Evolutionary conservation across 2,113 vertebrate species (phyloP), one percentile per base, ranked within the genome.

Genomic region (Pelecanus crispus): DNA sequence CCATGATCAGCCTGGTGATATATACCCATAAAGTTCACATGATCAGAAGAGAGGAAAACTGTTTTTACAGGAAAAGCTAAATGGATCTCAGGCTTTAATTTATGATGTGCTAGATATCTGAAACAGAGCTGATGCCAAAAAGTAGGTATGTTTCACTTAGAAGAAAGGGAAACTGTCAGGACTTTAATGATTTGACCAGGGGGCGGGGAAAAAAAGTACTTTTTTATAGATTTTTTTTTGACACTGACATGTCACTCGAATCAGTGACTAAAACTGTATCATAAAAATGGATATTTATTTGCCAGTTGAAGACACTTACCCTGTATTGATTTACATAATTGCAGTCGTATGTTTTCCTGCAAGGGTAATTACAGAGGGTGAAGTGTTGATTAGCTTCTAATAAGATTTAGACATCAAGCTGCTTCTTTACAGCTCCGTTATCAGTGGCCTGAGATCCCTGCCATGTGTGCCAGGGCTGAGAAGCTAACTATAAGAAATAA

Each of bases 41-140:
- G 94, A 70, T 86, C 49, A 79, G 78, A 71, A 89, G 25, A 75
- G 62, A 45, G 50, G 34, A 53, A 83, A 80, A 74, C 13, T 2
- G 16, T 81, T 94, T 86, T 95, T 94, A 91, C 32, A 82, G 96
- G 70, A 96, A 88, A 74, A 87, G 78, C 59, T 92, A 96, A 95
- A 91, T 86, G 68, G 65, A n/a, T 86, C 50, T 84, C 25, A 26
- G 47, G 36, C 45, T 96, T 95, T 74, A 71, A 92, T 96, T 97
- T 94, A 94, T 78, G 70, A 55, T 49, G 11, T 92, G 52, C 40
- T 90, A 88, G 88, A 75, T 90, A 81, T 32, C 73, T 95, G 82
- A 81, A 94, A 32, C 25, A 47, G 75, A 94, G 25, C 42, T 9
- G 7, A 40, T 92, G 95, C 91, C 88, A 93, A 93, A 73, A 90